Conservation (phyloP, 2,113 vertebrate species). For the Paradoxurus hermaphroditus region DNA sequence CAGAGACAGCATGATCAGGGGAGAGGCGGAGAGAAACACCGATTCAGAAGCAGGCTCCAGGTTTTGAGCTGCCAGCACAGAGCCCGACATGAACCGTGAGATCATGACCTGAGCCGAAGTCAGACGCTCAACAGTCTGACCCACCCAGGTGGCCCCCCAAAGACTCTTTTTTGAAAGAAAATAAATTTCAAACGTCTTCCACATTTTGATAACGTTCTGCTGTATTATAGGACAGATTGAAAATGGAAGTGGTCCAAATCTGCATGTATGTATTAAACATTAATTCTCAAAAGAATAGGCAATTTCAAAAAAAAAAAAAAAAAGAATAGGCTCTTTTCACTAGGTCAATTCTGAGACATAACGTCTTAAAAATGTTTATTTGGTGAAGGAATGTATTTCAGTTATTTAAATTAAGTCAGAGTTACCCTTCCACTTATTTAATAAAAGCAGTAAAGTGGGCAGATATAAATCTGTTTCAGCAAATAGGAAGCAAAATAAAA, state of each 20-base stretch:
- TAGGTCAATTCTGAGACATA: not conserved
- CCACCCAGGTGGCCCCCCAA: too few relatives aligned
- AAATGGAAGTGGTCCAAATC: not conserved
- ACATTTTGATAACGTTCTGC: not conserved
- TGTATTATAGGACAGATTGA: not conserved
- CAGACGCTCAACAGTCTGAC: too few relatives aligned
- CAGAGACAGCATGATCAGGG: too few relatives aligned
- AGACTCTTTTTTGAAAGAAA: not conserved
- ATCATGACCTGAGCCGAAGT: too few relatives aligned
- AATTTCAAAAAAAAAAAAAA: too few relatives aligned
- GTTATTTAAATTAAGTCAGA: conserved; percentile 1
- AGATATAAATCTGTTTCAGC: not conserved
- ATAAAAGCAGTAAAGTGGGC: not conserved
- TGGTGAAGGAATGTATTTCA: not conserved
- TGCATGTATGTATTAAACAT: not conserved
- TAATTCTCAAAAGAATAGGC: not conserved
- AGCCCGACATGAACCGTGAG: too few relatives aligned
- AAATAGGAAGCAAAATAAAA: not conserved
- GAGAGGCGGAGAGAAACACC: too few relatives aligned
- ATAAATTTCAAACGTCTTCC: not conserved
- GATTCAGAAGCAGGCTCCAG: too few relatives aligned
- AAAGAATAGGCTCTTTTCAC: not conserved
- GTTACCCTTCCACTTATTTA: not conserved
- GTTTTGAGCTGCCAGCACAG: too few relatives aligned
- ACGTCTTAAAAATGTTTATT: not conserved